phyloP scores from a whole-genome alignment of 2,888 invertebrate species.

The Pandemis cinnamomeana region DNA sequence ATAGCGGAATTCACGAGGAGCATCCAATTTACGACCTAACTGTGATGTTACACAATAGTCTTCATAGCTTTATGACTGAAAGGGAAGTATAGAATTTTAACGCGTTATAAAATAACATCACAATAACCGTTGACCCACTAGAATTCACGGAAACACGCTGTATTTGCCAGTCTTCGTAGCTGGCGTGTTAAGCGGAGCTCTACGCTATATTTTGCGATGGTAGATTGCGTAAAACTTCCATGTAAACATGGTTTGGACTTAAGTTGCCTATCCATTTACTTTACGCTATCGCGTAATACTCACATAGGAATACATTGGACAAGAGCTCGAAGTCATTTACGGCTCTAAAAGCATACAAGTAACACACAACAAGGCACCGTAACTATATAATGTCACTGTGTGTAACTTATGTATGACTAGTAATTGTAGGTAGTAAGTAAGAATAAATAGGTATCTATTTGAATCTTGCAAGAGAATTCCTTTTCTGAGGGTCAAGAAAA shows the following conservation, averaged over 20 bases:
- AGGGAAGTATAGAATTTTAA: slow-evolving; percentile 36
- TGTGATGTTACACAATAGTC: slow-evolving; percentile 62
- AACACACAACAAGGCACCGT: not conserved
- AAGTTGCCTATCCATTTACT: slow-evolving; percentile 33
- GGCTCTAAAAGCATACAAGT: not conserved
- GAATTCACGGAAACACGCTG: slow-evolving; percentile 10
- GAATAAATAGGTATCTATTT: not conserved
- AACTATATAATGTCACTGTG: no score
- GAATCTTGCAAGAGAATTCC: not conserved
- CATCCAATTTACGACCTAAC: slow-evolving; percentile 75
- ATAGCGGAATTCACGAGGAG: slow-evolving; percentile 71
- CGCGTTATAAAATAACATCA: slow-evolving; percentile 40
- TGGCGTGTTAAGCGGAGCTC: slow-evolving; percentile 11
- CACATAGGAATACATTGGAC: slow-evolving; percentile 31
- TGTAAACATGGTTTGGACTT: slow-evolving; percentile 39
- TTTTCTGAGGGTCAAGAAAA: slow-evolving; percentile 25
- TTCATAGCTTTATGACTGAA: slow-evolving; percentile 41
- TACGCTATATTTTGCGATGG: slow-evolving; percentile 32
- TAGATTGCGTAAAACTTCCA: slow-evolving; percentile 39
- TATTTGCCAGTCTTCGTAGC: not conserved
- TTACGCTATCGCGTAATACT: slow-evolving; percentile 35
- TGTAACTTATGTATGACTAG: not conserved
- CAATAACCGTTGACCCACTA: slow-evolving; percentile 32
- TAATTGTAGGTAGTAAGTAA: no score
- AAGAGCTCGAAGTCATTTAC: slow-evolving; percentile 8